These are phyloP conservation scores for Drosophila tristis DNA, from an alignment of 1,140 invertebrate species.

Conservation along the genomic window DNA sequence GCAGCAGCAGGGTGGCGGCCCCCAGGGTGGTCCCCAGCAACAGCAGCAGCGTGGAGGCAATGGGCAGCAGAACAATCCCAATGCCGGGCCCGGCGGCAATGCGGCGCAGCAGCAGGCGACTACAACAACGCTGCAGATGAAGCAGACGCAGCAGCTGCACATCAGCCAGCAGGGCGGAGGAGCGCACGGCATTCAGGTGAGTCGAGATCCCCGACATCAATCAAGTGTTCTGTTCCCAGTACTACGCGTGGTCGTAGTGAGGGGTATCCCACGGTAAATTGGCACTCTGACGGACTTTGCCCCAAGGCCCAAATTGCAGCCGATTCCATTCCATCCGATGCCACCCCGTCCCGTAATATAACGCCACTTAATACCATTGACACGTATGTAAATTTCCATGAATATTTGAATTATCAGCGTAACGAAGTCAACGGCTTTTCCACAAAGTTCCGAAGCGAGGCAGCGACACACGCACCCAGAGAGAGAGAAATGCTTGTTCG, in stretches of 20 bases:
- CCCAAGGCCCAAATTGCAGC: too few relatives aligned
- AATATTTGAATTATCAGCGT: conserved; percentile 82
- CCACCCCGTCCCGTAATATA: conserved; percentile 61
- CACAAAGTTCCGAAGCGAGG: conserved; percentile 58
- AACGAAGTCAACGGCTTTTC: conserved; percentile 81
- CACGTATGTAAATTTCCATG: conserved; percentile 79
- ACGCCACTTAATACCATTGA: conserved; percentile 79
- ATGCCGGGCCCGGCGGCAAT: conserved; percentile 62
- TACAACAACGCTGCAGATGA: conserved; percentile 89
- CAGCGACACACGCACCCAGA: conserved; percentile 24
- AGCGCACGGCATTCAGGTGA: conserved; percentile 90
- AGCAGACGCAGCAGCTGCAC: conserved; percentile 93
- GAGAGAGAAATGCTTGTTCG: conserved; percentile 43
- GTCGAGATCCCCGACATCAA: conserved; percentile 36
- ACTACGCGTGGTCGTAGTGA: too few relatives aligned
- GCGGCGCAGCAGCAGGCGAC: conserved; percentile 67
- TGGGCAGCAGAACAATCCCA: conserved; percentile 70
- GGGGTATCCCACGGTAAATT: too few relatives aligned
- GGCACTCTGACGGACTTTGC: too few relatives aligned
- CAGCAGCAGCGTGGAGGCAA: conserved; percentile 60
- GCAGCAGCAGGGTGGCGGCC: conserved; percentile 52
- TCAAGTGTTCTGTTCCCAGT: too few relatives aligned
- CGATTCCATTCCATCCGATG: neutral
- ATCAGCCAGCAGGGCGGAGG: conserved; percentile 90
- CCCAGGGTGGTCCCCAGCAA: conserved; percentile 51